These are phyloP conservation scores for Cynodonichthys magdalenae DNA, from an alignment of 2,797 vertebrate species.

Conservation along the genomic window DNA sequence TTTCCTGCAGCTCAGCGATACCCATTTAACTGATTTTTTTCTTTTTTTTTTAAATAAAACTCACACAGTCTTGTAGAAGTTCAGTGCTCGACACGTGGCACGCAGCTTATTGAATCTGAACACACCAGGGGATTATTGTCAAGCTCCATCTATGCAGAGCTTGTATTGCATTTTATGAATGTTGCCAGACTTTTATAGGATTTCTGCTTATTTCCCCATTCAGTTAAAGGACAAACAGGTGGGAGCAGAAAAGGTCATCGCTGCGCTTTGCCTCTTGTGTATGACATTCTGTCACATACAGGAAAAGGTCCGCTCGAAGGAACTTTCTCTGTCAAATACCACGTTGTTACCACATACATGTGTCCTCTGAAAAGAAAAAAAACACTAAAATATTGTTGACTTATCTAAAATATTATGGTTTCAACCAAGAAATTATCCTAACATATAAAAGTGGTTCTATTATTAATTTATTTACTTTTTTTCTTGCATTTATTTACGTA, in stretches of 20 bases:
- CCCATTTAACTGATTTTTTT: conserved; percentile 25
- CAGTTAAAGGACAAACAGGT: conserved; percentile 42
- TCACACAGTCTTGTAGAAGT: background rate
- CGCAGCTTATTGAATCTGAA: conserved; percentile 1
- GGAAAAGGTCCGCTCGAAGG: conserved; percentile 20
- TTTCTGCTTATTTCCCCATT: conserved; percentile 28
- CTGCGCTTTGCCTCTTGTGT: conserved; percentile 4
- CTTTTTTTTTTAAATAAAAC: background rate
- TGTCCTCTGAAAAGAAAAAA: background rate
- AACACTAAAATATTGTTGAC: background rate
- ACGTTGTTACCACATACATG: background rate
- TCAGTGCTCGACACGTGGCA: background rate
- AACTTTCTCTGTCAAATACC: conserved; percentile 5
- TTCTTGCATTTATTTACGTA: no score
- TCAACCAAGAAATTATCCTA: no score
- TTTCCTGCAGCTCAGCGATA: conserved; percentile 27
- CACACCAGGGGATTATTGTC: background rate
- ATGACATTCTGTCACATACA: conserved; percentile 11
- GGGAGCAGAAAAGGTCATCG: conserved; percentile 41
- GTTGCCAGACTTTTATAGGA: conserved; percentile 6
- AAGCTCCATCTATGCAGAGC: conserved; percentile 4
- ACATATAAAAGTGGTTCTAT: no score
- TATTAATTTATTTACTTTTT: no score
- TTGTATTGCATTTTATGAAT: conserved; percentile 3
- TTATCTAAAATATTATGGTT: no score